phyloP scores from a whole-genome alignment of 2,797 vertebrate genomes.

The Chaetophractus vellerosus region DNA sequence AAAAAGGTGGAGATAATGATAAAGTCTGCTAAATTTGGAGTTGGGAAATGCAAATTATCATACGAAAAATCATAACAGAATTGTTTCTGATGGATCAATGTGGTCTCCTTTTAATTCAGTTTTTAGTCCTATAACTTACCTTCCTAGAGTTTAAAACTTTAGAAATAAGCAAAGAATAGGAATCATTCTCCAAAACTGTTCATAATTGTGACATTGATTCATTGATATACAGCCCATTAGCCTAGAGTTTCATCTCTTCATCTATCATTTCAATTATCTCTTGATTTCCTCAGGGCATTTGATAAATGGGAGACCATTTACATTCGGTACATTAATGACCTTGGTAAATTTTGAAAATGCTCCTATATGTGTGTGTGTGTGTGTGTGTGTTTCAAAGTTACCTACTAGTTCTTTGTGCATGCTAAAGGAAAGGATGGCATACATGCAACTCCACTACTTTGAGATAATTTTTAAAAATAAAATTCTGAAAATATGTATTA shows the following conservation, averaged over 20 bases:
- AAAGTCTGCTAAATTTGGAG: constrained; percentile 53
- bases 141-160: constrained; percentile 81
- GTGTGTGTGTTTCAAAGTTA: constrained; percentile 60
- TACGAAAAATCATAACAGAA: constrained; percentile 52
- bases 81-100: constrained; percentile 7
- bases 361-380: constrained; percentile 71
- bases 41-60: constrained; percentile 4
- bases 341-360: constrained; percentile 87
- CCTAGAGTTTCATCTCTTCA: constrained; percentile 89
- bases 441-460: neutral
- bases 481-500: neutral
- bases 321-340: constrained; percentile 89
- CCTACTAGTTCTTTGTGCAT: neutral
- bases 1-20: neutral
- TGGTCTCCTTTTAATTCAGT: constrained; percentile 48
- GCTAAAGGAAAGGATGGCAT: neutral
- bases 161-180: constrained; percentile 86
- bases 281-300: constrained; percentile 88
- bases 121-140: constrained; percentile 52
- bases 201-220: constrained; percentile 90
- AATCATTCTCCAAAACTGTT: constrained; percentile 89
- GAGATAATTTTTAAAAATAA: constrained; percentile 44
- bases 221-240: constrained; percentile 90
- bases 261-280: constrained; percentile 91
- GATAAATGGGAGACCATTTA: constrained; percentile 90